These are phyloP conservation scores for Minunthozetes semirufus DNA, from an alignment of 2,888 invertebrate genomes.

Conservation along the genomic window DNA sequence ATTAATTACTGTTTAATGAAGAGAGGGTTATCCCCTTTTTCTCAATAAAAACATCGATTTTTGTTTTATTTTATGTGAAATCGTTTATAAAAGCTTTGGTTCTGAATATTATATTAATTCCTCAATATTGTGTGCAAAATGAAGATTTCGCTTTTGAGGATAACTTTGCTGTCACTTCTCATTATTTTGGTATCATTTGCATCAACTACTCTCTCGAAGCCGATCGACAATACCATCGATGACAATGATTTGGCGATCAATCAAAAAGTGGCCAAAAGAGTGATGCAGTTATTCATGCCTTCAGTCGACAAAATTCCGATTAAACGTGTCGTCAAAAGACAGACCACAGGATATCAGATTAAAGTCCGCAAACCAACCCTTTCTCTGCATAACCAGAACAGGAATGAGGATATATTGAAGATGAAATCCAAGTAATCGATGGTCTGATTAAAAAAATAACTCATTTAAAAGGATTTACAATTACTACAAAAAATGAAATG, in stretches of 20 bases:
- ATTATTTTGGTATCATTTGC: neutral
- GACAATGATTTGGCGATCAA: neutral
- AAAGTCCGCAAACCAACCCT: slow-evolving; percentile 32
- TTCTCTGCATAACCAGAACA: slow-evolving; percentile 11
- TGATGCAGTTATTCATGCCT: neutral
- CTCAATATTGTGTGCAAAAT: too few species aligned
- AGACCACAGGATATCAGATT: slow-evolving; percentile 17
- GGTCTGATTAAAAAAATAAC: too few species aligned
- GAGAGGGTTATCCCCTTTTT: too few species aligned
- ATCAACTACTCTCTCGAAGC: neutral
- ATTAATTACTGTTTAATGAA: too few species aligned
- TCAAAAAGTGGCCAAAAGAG: neutral
- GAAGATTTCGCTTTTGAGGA: neutral
- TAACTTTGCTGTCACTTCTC: neutral
- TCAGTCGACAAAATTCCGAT: neutral
- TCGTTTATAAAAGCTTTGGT: too few species aligned
- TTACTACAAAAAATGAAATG: too few species aligned
- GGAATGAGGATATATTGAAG: neutral
- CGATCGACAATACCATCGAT: neutral
- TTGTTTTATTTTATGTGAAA: too few species aligned
- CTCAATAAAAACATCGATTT: too few species aligned
- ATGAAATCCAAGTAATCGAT: neutral
- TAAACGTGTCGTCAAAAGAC: neutral
- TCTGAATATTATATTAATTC: too few species aligned
- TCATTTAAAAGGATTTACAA: too few species aligned